Conservation (phyloP, 2,888 invertebrate species). For the Drosophila neotestacea region DNA sequence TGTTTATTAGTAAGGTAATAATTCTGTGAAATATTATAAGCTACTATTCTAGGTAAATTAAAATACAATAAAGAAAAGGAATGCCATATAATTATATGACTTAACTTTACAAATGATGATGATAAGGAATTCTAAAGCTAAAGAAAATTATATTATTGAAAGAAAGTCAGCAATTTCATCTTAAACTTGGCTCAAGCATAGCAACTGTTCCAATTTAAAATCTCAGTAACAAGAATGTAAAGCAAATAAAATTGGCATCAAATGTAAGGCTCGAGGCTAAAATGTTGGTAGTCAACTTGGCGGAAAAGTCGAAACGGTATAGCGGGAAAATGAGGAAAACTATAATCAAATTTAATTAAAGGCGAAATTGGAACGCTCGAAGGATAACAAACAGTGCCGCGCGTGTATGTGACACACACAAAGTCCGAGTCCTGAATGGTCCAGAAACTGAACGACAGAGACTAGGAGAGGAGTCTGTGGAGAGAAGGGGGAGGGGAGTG, state of each 20-base stretch:
- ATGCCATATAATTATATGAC: neutral
- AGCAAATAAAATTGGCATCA: slow-evolving; percentile 38
- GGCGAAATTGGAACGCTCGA: slow-evolving; percentile 74
- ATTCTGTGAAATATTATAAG: no score
- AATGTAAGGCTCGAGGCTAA: slow-evolving; percentile 22
- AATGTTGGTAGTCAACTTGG: slow-evolving; percentile 23
- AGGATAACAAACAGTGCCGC: slow-evolving; percentile 56
- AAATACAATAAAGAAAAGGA: neutral
- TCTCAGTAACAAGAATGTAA: slow-evolving; percentile 7
- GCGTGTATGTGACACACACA: slow-evolving; percentile 68
- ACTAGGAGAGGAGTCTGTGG: neutral
- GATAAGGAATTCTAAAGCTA: neutral
- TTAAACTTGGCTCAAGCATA: neutral
- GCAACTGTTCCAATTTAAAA: slow-evolving; percentile 14
- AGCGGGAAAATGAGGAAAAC: slow-evolving; percentile 50
- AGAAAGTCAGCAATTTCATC: neutral
- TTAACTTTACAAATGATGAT: neutral
- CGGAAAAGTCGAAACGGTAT: slow-evolving; percentile 11
- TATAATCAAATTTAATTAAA: slow-evolving; percentile 81
- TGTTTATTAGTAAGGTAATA: no score
- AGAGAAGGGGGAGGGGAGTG: neutral
- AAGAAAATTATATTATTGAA: slow-evolving; percentile 1
- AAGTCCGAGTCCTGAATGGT: slow-evolving; percentile 54
- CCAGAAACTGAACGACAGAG: slow-evolving; percentile 14
- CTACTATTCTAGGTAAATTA: no score